Evolutionary conservation across 2,888 invertebrate species (phyloP), one percentile per base, ranked within the genome.

Genomic region (Drosophila ezoana): DNA sequence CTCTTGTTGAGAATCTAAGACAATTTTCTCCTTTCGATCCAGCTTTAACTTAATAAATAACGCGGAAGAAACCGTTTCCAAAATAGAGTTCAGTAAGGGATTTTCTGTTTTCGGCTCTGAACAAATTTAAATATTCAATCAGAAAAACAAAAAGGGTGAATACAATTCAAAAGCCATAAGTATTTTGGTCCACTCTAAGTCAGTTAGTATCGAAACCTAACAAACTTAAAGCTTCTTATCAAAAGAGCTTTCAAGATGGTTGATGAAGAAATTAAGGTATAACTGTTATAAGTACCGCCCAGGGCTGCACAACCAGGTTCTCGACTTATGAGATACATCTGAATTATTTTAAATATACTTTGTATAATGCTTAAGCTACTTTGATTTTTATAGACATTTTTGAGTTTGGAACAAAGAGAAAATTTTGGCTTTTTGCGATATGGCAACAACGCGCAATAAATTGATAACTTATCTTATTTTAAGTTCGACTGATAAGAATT

Each of bases 401-500:
- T 28, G 28, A 8, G 8, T 28, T 28, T 8, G 28, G 2, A 8
- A 28, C 8, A 28, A 8, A 28, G 28, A 8, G 28, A 28, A 28
- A 6, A 23, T 6, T 6, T 23, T 23, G 1, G 6, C 4, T 1
- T 38, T 16, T 20, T 1, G 11, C 35, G 28, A 32, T 57, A 45
- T 51, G 73, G 45, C 57, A 75, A 63, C 53, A 41, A 44, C 18
- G 9, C 33, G 38, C 54, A 14, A 41, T 51, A 8, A 13, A 37
- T 41, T 45, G 58, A 51, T 77, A 78, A 10, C 78, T 64, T 76
- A 76, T 76, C 75, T 18, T 4, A 51, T 38, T 41, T 1, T 13
- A 9, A 20, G 14, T 18, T 14, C 23, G 45, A 4, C 8, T 38
- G 79, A 78, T 77, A 61, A 67, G 33, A 28, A 14, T n/a, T n/a